Evolutionary conservation across 2,113 vertebrate species (phyloP), one percentile per base, ranked within the genome.

Genomic region (Oophaga pumilio): DNA sequence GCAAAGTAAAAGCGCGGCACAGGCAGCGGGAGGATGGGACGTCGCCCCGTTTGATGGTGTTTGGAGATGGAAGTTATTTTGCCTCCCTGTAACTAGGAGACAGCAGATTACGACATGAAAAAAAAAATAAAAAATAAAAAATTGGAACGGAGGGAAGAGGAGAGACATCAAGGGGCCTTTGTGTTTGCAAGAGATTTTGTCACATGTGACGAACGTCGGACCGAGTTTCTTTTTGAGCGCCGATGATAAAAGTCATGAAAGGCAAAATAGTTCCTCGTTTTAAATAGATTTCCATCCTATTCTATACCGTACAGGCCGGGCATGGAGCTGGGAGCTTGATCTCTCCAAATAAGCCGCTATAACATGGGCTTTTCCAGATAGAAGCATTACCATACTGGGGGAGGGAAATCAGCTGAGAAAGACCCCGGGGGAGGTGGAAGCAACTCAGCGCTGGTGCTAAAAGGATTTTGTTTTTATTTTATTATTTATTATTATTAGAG

Each of bases 41-140:
- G 82, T 1, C 4, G 20, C 4, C 33, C 20, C 28, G 50, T 71
- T 71, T 84, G 82, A 56, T 57, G 82, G 49, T 12, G 82, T 57
- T 28, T 28, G 24, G 66, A 71, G 66, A 69, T 71, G 82, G 50
- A 56, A 84, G 64, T 69, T 84, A 56, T 84, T 84, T 84, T 22
- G 82, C 12, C 66, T 71, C 33, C 24, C 15, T 71, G 82, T 84
- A 84, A 84, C 82, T 84, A 84, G 82, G 82, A 84, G 66, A 84
- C 82, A 12, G 82, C 50, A 84, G 64, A 84, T 84, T 84, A 62
- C 52, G 50, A 56, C 68, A 84, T 56, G 24, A 24, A 69, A 66
- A 64, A 33, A 2, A 43, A 43, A 43, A 43, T 50, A 64, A 33
- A 2, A 43, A 43, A 43, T 4, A 43, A 43, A 49, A 79, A 81